Conservation (phyloP, 2,888 invertebrate species). For the Panorpa germanica region DNA sequence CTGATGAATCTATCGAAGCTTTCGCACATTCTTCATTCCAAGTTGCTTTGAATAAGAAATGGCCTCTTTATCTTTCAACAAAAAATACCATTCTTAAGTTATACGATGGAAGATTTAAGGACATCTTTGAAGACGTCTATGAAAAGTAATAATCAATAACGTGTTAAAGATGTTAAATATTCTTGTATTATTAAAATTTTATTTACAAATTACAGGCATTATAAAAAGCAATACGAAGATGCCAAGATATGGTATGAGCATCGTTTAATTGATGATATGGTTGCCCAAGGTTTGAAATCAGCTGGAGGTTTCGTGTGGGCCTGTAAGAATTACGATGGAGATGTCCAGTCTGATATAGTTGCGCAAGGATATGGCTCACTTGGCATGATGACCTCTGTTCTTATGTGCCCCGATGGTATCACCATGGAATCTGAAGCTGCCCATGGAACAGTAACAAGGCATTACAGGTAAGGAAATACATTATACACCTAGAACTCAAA, state of each 20-base stretch:
- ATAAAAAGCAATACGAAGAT: constrained; percentile 54
- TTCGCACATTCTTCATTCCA: constrained; percentile 84
- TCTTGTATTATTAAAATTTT: constrained; percentile 8
- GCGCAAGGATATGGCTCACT: constrained; percentile 69
- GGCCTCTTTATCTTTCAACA: constrained; percentile 79
- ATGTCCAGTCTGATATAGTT: constrained; percentile 77
- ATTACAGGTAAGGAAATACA: constrained; percentile 39
- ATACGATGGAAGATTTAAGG: constrained; percentile 83
- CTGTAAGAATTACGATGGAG: constrained; percentile 86
- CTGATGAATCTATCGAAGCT: constrained; percentile 62
- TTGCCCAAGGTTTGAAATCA: constrained; percentile 69
- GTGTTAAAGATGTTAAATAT: neutral
- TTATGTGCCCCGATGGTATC: constrained; percentile 68
- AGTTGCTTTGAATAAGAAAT: constrained; percentile 64
- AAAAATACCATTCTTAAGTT: constrained; percentile 81
- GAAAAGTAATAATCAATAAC: constrained; percentile 35
- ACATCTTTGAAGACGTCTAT: constrained; percentile 78
- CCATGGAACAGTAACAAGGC: constrained; percentile 80
- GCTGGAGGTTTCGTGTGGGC: constrained; percentile 81
- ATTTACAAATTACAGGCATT: constrained; percentile 30
- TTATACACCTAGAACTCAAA: too few relatives aligned
- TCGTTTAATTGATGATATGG: constrained; percentile 82
- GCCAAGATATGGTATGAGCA: constrained; percentile 82
- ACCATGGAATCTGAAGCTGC: constrained; percentile 85
- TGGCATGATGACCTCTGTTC: constrained; percentile 80